Percentiles rank a stretch among this genome's conserved stretches.
These are phyloP conservation scores for Meloidogyne floridensis DNA, from an alignment of 1,140 invertebrate genomes.

Conservation along the genomic window DNA sequence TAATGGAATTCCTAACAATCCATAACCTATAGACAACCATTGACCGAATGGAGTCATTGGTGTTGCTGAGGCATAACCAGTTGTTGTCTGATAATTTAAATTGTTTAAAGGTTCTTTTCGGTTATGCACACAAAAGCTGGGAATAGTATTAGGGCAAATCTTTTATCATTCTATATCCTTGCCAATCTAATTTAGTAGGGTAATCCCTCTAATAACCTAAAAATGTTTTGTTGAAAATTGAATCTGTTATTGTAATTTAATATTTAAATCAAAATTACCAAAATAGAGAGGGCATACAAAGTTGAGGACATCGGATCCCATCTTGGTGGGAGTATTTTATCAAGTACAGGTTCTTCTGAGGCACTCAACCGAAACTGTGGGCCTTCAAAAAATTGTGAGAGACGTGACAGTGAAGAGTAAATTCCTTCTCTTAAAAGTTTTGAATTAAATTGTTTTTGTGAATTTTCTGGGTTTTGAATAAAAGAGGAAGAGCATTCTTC, in stretches of 20 bases:
- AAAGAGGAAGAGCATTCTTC: slow-evolving; percentile 35
- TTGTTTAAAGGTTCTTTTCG: neutral
- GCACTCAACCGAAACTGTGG: slow-evolving; percentile 32
- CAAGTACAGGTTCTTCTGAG: slow-evolving; percentile 20
- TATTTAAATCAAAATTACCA: slow-evolving; percentile 39
- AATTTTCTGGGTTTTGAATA: neutral
- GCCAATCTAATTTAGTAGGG: too few species aligned
- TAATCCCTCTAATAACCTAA: too few species aligned
- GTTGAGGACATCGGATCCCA: slow-evolving; percentile 59
- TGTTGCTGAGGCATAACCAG: slow-evolving; percentile 68
- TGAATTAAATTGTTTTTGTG: neutral
- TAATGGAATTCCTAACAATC: slow-evolving; percentile 68
- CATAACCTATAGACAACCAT: slow-evolving; percentile 68
- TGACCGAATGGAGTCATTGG: slow-evolving; percentile 67
- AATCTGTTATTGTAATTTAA: neutral
- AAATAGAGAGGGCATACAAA: slow-evolving; percentile 63
- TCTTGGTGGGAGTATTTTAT: slow-evolving; percentile 49
- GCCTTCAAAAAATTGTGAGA: slow-evolving; percentile 57
- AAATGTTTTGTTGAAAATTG: too few species aligned
- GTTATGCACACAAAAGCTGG: too few species aligned
- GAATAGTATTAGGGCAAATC: too few species aligned
- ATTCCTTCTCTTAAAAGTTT: slow-evolving; percentile 26
- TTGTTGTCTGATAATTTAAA: slow-evolving; percentile 67
- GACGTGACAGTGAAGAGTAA: slow-evolving; percentile 35
- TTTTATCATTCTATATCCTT: too few species aligned